Conservation (phyloP, 2,113 vertebrate species). For the Peromyscus leucopus region DNA sequence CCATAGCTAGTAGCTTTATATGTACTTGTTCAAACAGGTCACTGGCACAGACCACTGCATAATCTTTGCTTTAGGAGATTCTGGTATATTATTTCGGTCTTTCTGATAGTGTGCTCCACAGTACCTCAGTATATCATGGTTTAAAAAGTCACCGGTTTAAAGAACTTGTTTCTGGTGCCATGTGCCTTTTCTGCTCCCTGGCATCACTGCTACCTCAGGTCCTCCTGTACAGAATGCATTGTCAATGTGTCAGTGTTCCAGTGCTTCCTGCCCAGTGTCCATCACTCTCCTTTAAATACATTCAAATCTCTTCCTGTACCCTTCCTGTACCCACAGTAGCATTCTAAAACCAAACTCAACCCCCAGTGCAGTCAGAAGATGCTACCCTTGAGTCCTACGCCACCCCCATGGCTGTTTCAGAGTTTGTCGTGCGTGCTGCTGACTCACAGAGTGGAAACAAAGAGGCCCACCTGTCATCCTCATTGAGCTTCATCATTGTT, state of each 20-base stretch:
- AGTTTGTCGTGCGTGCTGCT: not conserved
- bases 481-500: not conserved
- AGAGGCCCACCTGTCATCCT: not conserved
- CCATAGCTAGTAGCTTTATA: not conserved
- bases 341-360: not conserved
- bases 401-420: not conserved
- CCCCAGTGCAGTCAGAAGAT: not conserved
- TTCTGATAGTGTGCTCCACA: not conserved
- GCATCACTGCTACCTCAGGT: not conserved
- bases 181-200: not conserved
- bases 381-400: not conserved
- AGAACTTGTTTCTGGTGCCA: not conserved
- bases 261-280: not conserved
- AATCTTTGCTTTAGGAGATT: not conserved
- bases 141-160: not conserved
- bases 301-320: not conserved
- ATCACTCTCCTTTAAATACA: not conserved
- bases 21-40: not conserved
- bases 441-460: slow-evolving; percentile 1
- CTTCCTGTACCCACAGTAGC: not conserved
- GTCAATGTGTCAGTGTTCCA: not conserved
- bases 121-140: not conserved
- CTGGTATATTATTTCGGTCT: not conserved
- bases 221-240: not conserved
- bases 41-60: not conserved